A percentile compares a stretch with the other conserved stretches of the same genome.
Conservation (phyloP, 2,113 vertebrate genomes). For the Pandion haliaetus region DNA sequence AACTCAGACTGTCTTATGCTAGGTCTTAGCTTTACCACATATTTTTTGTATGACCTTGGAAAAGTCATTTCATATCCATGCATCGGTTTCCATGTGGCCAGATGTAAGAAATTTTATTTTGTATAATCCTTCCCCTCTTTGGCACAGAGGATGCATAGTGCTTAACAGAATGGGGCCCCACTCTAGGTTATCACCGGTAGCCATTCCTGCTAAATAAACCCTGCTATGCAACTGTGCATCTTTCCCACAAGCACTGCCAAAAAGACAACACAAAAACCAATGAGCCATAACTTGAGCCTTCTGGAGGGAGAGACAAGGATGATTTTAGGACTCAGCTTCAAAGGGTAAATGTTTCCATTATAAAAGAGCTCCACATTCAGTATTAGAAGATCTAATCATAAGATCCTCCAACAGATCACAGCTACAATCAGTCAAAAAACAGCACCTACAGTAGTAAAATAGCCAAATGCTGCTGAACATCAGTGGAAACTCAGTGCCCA, state of each 20-base stretch:
- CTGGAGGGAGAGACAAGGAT: neutral
- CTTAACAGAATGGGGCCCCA: neutral
- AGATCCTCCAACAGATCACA: neutral
- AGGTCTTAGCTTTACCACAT: conserved; percentile 3
- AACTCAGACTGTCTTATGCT: conserved; percentile 14
- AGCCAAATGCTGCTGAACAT: neutral
- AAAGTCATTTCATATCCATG: neutral
- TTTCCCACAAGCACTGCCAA: conserved; percentile 1
- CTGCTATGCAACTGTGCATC: neutral
- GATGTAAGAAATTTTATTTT: neutral
- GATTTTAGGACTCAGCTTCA: neutral
- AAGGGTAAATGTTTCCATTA: neutral
- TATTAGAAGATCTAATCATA: neutral
- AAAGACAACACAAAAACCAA: conserved; percentile 24
- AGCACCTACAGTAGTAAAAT: neutral
- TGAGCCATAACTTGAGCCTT: conserved; percentile 12
- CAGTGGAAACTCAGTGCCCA: neutral
- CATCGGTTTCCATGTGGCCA: neutral
- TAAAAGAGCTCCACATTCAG: neutral
- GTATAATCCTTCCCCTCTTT: neutral
- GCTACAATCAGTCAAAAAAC: neutral
- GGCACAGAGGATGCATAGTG: neutral
- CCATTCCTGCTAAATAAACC: conserved; percentile 19
- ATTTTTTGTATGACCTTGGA: conserved; percentile 26
- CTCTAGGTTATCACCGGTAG: neutral